Evolutionary conservation across 2,113 vertebrate genomes (phyloP), one percentile per base, ranked within the genome.

Genomic region (Indicator maculatus): DNA sequence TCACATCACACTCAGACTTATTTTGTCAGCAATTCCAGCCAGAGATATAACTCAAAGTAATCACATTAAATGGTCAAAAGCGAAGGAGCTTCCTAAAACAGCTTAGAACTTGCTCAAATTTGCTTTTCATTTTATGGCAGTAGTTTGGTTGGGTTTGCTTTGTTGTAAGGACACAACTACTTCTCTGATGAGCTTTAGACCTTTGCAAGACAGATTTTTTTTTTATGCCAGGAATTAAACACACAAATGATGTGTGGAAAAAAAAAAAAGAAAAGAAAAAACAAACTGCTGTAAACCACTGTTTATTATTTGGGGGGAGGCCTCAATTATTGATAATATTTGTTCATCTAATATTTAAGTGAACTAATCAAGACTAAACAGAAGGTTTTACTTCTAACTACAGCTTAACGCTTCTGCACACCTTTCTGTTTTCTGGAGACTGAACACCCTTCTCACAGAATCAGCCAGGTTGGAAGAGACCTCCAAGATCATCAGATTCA

Each of bases 21-120:
- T 93, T 88, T 77, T 87, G 60, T 77, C 72, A 86, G 56, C 60
- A 74, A 60, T 89, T 93, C 52, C 92, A 84, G 30, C 18, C 83
- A 92, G 59, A 87, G 12, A 38, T 66, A 85, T 33, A 85, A 89
- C 21, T 91, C 78, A 74, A 47, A 73, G 28, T 50, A 89, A 96
- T 74, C 64, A 17, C 16, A 74, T 80, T 93, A 85, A 86, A 60
- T 36, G 39, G 41, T 91, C 75, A 89, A 65, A 84, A 86, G 38
- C 44, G 81, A 89, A 36, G 30, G 65, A 86, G 15, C 20, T 81
- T 91, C 56, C 69, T 56, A 50, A 50, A 85, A 77, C 28, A 59
- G 8, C 23, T 59, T 60, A 63, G 59, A 90, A 36, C 52, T 53
- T 78, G 5, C 23, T 79, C 23, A 31, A 55, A 41, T 41, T 11